Base-by-base conservation (phyloP, 2,113 vertebrate species). In the Phaethornis superciliosus region DNA sequence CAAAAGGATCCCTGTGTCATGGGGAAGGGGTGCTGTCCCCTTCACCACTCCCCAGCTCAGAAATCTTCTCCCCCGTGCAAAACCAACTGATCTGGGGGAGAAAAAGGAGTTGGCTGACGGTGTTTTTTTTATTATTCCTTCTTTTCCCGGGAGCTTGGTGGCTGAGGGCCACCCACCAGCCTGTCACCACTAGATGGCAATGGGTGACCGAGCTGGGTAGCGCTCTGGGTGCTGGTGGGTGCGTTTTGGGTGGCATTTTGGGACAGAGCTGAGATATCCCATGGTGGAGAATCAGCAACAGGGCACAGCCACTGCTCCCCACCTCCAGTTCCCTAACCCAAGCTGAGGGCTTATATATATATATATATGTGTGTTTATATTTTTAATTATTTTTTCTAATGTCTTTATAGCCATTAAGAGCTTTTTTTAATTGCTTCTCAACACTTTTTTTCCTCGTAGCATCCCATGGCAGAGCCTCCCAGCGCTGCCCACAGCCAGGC, bases 31-130 rank as follows among this genome's bases (percentile, higher is more conserved):
- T 12, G 33, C 47, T 27, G 23, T 40, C 6, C 12, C 14, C 18
- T 19, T 32, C 1, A 1, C 28, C 0, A 0, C 4, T 27, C 28
- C 44, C 28, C 4, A 6, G 3, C 28, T 23, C 2, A 2, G 52
- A 17, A 21, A 21, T 42, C 19, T 28, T 3, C 46, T 5, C 37
- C 10, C 7, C 49, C 1, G 1, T 12, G 15, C 16, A 12, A 51
- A 70, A 44, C 22, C 12, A 16, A 6, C 4, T 4, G n/a, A n/a
- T n/a, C n/a, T n/a, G 3, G 33, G 30, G 59, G 12, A 7, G 21
- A 17, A 72, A 71, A 60, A 4, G 0, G 3, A 8, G 4, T 54
- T 54, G 12, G 2, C 18, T 46, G 44, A n/a, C n/a, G n/a, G n/a
- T n/a, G n/a, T n/a, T n/a, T 2, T 16, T 30, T 19, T 42, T 23